Conservation (phyloP, 2,797 vertebrate genomes). For the Tympanoctomys barrerae region DNA sequence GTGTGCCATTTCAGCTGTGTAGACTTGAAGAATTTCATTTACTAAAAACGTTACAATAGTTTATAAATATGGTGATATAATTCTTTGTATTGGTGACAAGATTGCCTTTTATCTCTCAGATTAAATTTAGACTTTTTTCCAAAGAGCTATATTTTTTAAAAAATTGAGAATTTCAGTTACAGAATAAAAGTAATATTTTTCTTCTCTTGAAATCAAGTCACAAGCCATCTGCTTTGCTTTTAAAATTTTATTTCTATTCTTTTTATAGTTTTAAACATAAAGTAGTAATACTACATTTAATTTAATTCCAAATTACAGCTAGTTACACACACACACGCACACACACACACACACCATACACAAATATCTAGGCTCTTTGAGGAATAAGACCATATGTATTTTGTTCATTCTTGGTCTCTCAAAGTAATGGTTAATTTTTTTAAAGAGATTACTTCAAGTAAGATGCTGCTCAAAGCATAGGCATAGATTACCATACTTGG, state of each 20-base stretch:
- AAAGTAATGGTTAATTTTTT: background rate
- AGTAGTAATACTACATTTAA: background rate
- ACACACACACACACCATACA: background rate
- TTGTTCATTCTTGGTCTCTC: background rate
- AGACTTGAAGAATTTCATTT: slow-evolving; percentile 34
- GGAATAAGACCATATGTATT: background rate
- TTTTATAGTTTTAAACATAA: slow-evolving; percentile 63
- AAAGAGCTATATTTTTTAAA: background rate
- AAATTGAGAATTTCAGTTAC: background rate
- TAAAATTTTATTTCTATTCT: slow-evolving; percentile 18
- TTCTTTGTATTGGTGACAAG: slow-evolving; percentile 14
- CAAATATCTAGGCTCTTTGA: background rate
- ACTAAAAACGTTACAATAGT: background rate
- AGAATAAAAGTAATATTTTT: slow-evolving; percentile 30
- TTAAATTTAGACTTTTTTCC: slow-evolving; percentile 49
- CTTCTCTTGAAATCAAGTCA: slow-evolving; percentile 42
- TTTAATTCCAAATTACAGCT: slow-evolving; percentile 58
- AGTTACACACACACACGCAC: background rate
- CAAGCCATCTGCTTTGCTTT: background rate
- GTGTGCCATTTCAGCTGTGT: background rate
- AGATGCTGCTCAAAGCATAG: background rate
- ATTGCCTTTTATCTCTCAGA: background rate
- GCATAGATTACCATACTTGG: background rate
- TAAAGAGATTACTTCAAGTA: background rate
- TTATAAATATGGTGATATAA: background rate